Evolutionary conservation across 2,113 vertebrate genomes (phyloP).

Genomic region (Podarcis muralis): DNA sequence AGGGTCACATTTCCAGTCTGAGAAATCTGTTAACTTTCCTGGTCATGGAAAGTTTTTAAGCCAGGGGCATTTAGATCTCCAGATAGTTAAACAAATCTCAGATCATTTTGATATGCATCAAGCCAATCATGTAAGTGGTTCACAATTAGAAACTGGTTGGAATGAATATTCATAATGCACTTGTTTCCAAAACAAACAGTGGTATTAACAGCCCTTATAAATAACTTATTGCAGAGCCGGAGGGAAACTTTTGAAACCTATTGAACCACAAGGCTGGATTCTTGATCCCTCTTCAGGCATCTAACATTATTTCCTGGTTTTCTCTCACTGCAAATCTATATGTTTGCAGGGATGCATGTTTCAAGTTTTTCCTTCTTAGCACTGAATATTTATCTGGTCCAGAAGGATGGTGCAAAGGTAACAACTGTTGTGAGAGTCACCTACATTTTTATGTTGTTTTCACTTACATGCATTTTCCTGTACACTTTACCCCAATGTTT

Average conservation of each 20-base stretch:
- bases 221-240: not conserved
- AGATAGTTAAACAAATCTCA: not conserved
- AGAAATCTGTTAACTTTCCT: not conserved
- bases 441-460: not conserved
- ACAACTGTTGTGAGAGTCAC: not conserved
- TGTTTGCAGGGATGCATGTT: not conserved
- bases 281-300: not conserved
- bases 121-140: conserved; percentile 15
- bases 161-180: conserved; percentile 25
- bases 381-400: not conserved
- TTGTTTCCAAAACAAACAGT: not conserved
- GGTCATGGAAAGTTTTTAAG: conserved; percentile 2
- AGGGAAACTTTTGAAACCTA: not conserved
- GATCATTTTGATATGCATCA: not conserved
- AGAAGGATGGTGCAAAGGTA: not conserved
- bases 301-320: not conserved
- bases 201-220: not conserved
- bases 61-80: not conserved
- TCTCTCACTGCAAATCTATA: not conserved
- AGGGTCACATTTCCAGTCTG: not conserved
- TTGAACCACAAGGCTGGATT: not conserved
- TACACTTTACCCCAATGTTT: not conserved
- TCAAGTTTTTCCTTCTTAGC: not conserved
- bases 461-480: not conserved
- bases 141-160: conserved; percentile 22